Percentiles rank a stretch among this genome's conserved stretches.
Conservation (phyloP, 2,113 vertebrate genomes). For the Channa maculata region DNA sequence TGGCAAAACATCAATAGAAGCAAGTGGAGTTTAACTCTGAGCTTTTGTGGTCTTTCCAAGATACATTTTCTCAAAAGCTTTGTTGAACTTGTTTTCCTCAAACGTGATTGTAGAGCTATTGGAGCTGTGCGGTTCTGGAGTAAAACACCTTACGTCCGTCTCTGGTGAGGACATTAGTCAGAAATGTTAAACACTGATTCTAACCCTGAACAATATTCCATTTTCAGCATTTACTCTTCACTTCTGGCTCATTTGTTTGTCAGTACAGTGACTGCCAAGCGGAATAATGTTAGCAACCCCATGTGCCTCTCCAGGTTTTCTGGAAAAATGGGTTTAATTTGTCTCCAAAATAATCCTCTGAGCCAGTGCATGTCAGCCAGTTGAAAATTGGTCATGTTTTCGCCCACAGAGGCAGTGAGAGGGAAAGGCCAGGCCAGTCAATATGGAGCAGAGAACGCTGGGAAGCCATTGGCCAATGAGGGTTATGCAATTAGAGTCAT, state of each 20-base stretch:
- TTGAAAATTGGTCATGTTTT: constrained; percentile 22
- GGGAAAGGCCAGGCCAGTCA: background rate
- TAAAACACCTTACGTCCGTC: background rate
- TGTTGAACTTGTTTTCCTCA: no score
- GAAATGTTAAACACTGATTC: background rate
- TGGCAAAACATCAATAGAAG: no score
- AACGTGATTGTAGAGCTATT: no score
- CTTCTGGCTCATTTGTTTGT: background rate
- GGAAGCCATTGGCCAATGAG: constrained; percentile 45
- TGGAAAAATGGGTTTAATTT: constrained; percentile 45
- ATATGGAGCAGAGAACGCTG: constrained; percentile 34
- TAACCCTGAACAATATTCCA: background rate
- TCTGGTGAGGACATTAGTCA: background rate
- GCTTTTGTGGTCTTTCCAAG: no score
- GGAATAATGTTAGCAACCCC: constrained; percentile 9
- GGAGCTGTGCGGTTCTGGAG: background rate
- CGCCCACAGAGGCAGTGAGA: constrained; percentile 5
- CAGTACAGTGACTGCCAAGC: constrained; percentile 15
- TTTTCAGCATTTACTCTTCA: background rate
- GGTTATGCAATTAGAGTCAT: constrained; percentile 56
- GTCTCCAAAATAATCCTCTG: constrained; percentile 33
- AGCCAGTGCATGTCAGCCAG: constrained; percentile 13
- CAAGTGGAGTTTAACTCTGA: no score
- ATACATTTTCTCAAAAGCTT: no score
- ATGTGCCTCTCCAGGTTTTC: constrained; percentile 14